Base-by-base conservation (phyloP, 1,140 invertebrate species). In the Mizuhopecten yessoensis region DNA sequence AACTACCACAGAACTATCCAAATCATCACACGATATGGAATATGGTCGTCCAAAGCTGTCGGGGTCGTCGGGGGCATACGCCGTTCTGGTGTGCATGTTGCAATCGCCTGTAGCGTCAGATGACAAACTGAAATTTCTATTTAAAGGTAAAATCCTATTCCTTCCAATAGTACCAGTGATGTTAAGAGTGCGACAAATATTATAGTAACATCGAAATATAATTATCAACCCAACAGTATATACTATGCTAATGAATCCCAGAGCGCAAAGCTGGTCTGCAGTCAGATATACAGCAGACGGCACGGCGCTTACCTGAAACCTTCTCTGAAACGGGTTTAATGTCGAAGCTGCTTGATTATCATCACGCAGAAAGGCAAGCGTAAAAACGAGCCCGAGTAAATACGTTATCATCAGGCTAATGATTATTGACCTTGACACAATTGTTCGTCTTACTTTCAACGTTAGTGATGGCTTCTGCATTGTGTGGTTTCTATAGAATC, bases 401-500 rank as follows among this genome's bases (percentile, higher is more conserved):
- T 93, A 45, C 15, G 94, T 92, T 7, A 94, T 88, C 11, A 95
- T 75, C 93, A 94, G 94, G 17, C 92, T 91, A 29, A 89, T 90
- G 29, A 90, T 87, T 86, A 95, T 94, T 86, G 93, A 94, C 17
- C 93, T 88, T 0, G 90, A 91, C 7, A 95, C 93, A 34, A 95
- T 91, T 34, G 89, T 90, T n/a, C 91, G 49, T n/a, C 94, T 89
- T n/a, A 90, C 45, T 29, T 90, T 45, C 39, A 94, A 33, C 11
- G 93, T 92, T 39, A 94, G 57, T 17, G 93, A 89, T 7, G 94
- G 94, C 45, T 92, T 91, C 34, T 91, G 92, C 57, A 94, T 91
- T 5, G 93, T 94, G 86, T 89, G 93, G 86, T 92, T 93, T 90
- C 94, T 90, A 88, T 95, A 95, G 17, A 93, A 93, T 11, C 94